Base-by-base conservation (phyloP, 92 coral and sea anemone species). In the Micromussa lordhowensis region DNA sequence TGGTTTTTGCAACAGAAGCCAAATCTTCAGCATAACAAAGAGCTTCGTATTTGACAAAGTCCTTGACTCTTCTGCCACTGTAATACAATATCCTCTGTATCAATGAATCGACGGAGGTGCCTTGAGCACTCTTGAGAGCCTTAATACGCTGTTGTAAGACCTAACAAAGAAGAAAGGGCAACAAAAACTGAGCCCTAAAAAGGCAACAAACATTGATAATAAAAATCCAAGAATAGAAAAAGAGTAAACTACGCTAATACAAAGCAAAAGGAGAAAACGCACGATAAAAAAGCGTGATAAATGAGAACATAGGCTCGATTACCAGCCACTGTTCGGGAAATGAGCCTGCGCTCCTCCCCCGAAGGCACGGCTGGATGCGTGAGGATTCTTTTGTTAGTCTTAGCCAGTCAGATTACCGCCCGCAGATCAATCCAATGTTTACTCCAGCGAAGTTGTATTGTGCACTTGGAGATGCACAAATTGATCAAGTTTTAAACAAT, bases 21-120 rank as follows among this genome's bases (percentile, higher is more conserved):
- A 91, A 83, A 77, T 91, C 87, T 54, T 87, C 88, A 24, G 94
- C 89, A 81, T 80, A 74, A 48, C 61, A 74, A 44, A 91, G 79
- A 32, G 94, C 91, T 48, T 91, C 91, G 82, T 89, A 89, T 28
- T 89, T 82, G 76, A 82, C 88, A 74, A 89, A 82, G 81, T 89
- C 82, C 61, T 73, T 84, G 26, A 35, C 68, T 73, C 88, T 75
- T 64, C 89, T 78, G 83, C 77, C 53, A 63, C 92, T 88, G 68
- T 89, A 91, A 38, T 86, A 80, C 59, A 88, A 87, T 32, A 91
- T 86, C 44, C 84, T 90, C 40, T 72, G 38, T 22, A 91, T 49
- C 24, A 51, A 73, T 61, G 87, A 34, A 31, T 75, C 49, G 64
- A 85, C 90, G n/a, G 74, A 70, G 58, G 75, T 69, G 71, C 77